Percentiles rank a stretch among this genome's conserved stretches.
Evolutionary conservation across 2,113 vertebrate species (phyloP).

Genomic region (Ciconia boyciana): DNA sequence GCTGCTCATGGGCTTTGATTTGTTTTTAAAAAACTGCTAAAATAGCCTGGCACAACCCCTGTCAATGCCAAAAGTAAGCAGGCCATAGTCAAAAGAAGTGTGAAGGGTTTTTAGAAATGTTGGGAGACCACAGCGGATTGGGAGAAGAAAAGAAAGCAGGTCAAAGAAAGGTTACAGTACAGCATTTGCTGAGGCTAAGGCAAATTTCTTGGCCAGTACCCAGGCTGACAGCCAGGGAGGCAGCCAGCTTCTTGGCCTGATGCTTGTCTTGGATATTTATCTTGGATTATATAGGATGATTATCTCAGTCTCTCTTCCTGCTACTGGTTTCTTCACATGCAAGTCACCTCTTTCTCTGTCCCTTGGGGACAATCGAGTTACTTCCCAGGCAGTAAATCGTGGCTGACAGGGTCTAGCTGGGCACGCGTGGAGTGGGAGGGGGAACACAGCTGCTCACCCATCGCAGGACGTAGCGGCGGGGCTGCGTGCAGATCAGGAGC

Average conservation of each 20-base stretch:
- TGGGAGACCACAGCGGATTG: not conserved
- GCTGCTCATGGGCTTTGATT: not conserved
- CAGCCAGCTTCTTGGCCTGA: not conserved
- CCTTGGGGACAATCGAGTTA: not conserved
- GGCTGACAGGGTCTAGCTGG: not conserved
- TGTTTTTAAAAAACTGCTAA: not conserved
- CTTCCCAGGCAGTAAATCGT: not conserved
- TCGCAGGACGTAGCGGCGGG: not conserved
- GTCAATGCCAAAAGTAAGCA: not conserved
- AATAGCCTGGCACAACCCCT: not conserved
- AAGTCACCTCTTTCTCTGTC: not conserved
- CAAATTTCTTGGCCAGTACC: not conserved
- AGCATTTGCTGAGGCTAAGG: not conserved
- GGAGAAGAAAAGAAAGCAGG: not conserved
- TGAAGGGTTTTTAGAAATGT: not conserved
- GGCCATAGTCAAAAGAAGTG: not conserved
- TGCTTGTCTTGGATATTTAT: slow-evolving; percentile 12
- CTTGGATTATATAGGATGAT: not conserved
- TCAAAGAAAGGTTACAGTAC: not conserved
- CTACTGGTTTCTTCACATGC: not conserved
- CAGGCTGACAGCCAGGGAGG: not conserved
- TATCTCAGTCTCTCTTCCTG: not conserved
- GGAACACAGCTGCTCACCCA: fast-evolving
- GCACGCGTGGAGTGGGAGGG: not conserved
- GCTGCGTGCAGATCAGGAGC: fast-evolving